Percentiles rank a stretch among this genome's conserved stretches.
These are phyloP conservation scores for Cataglyphis cursor DNA, from an alignment of 2,888 invertebrate genomes.

Conservation along the genomic window DNA sequence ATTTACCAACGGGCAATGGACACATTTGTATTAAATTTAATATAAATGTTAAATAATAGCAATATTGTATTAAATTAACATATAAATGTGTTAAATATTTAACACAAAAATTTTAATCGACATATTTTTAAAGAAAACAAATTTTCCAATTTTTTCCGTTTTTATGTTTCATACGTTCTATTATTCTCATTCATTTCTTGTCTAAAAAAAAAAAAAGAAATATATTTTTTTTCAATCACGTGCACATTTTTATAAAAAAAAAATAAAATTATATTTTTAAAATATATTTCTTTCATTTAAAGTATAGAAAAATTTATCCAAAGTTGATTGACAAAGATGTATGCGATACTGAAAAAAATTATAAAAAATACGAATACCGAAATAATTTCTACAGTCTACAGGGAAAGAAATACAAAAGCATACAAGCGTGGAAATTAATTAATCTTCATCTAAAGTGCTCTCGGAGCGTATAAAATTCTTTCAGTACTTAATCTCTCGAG, in stretches of 20 bases:
- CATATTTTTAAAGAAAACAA: too few species aligned
- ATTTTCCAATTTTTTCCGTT: neutral
- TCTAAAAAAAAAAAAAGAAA: neutral
- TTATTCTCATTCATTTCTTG: neutral
- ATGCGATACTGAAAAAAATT: neutral
- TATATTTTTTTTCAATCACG: neutral
- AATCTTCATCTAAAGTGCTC: conserved; percentile 21
- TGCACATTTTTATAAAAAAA: neutral
- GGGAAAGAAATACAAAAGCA: neutral
- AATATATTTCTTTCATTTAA: neutral
- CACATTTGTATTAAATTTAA: too few species aligned
- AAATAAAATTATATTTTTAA: neutral
- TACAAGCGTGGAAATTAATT: conserved; percentile 35
- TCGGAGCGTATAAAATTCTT: conserved; percentile 21
- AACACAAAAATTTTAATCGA: too few species aligned
- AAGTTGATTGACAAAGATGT: neutral
- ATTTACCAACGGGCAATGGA: neutral
- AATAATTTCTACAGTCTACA: neutral
- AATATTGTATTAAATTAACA: too few species aligned
- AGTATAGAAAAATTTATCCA: neutral
- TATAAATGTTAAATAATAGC: too few species aligned
- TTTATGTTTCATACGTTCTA: neutral
- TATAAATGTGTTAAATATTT: too few species aligned
- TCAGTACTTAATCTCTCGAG: conserved; percentile 26
- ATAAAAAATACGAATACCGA: neutral